Conservation (phyloP, 2,113 vertebrate species). For the Leiothrix lutea region DNA sequence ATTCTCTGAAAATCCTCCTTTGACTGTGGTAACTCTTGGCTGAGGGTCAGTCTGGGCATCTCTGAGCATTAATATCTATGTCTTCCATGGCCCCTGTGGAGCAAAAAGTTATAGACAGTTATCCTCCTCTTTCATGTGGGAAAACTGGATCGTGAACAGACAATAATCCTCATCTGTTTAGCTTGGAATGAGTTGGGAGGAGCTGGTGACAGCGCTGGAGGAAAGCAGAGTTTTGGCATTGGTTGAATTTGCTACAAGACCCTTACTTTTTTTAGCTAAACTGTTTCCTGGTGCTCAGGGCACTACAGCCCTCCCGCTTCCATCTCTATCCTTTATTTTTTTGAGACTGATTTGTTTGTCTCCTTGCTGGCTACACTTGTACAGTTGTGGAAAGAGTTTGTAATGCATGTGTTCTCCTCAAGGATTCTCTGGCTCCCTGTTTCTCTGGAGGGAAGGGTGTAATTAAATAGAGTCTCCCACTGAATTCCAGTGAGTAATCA, state of each 20-base stretch:
- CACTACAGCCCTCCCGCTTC: background rate
- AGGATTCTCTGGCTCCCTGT: background rate
- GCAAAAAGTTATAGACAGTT: background rate
- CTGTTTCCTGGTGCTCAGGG: background rate
- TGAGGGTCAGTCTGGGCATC: background rate
- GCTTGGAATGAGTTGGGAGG: background rate
- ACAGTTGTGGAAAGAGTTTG: background rate
- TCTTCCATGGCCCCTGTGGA: background rate
- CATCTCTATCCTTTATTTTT: background rate
- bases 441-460: background rate
- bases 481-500: background rate
- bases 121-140: background rate
- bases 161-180: background rate
- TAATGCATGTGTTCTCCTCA: background rate
- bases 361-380: background rate
- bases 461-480: slow-evolving; percentile 2
- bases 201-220: background rate
- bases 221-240: background rate
- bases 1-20: background rate
- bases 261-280: background rate
- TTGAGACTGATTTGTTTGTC: background rate
- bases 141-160: background rate
- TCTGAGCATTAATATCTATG: background rate
- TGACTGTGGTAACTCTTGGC: background rate
- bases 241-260: background rate